Percentiles rank a stretch among this genome's conserved stretches.
phyloP scores from a whole-genome alignment of 1,140 invertebrate species.

The Ips typographus region DNA sequence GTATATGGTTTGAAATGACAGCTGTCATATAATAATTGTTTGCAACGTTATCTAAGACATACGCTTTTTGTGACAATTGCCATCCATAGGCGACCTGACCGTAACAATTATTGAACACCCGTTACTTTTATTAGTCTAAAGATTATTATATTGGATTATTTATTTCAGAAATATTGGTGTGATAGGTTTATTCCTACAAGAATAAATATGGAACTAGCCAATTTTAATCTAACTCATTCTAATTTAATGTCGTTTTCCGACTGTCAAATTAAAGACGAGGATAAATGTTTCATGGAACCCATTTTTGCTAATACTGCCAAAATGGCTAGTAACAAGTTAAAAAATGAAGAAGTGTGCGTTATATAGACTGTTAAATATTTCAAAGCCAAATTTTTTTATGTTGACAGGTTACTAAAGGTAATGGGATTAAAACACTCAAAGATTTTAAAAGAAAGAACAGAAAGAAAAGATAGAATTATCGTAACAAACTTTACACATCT shows the following conservation, averaged over 20 bases:
- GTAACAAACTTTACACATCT: background rate
- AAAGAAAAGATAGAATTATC: background rate
- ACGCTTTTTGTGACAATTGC: too few relatives aligned
- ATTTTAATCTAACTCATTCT: constrained; percentile 2
- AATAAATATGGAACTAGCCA: background rate
- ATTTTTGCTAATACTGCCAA: constrained; percentile 3
- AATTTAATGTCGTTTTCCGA: background rate
- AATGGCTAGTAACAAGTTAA: background rate
- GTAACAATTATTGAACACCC: too few relatives aligned
- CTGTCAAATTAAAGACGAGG: background rate
- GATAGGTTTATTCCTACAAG: constrained; percentile 11
- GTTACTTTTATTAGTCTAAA: too few relatives aligned
- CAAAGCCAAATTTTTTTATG: background rate
- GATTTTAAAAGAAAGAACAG: background rate
- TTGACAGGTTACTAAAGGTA: background rate
- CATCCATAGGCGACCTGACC: too few relatives aligned
- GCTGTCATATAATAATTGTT: too few relatives aligned
- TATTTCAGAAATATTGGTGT: background rate
- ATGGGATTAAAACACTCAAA: background rate
- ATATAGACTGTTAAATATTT: background rate
- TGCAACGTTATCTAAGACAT: too few relatives aligned
- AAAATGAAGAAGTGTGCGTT: constrained; percentile 1
- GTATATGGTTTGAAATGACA: too few relatives aligned
- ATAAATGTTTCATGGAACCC: background rate
- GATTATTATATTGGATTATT: too few relatives aligned